Percentiles rank a stretch among this genome's conserved stretches.
These are phyloP conservation scores for Scelioninae gen. 2 DNA, from an alignment of 2,888 invertebrate genomes.

Conservation along the genomic window DNA sequence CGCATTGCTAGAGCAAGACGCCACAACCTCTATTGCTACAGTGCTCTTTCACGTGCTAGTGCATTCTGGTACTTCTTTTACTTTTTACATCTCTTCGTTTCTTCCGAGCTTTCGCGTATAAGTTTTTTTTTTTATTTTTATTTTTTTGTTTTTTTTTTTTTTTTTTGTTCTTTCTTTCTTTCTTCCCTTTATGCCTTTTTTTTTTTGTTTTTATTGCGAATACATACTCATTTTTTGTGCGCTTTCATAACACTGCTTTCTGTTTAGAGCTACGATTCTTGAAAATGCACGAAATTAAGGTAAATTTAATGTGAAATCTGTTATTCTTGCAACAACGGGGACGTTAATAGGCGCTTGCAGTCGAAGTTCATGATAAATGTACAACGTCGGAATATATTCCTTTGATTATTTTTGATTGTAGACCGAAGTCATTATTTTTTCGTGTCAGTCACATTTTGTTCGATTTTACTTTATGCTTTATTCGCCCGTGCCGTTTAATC, in stretches of 20 bases:
- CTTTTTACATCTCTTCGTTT: no score
- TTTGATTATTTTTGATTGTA: constrained; percentile 27
- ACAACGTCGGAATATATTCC: constrained; percentile 22
- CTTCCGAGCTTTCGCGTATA: constrained; percentile 56
- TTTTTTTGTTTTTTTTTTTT: constrained; percentile 22
- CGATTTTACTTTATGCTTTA: constrained; percentile 2
- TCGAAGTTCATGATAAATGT: constrained; percentile 40
- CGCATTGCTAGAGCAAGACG: no score
- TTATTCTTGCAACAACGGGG: constrained; percentile 30
- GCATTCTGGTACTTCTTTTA: no score
- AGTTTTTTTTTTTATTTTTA: constrained; percentile 50
- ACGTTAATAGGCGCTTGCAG: constrained; percentile 34
- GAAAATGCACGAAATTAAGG: constrained; percentile 46
- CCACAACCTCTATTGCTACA: no score
- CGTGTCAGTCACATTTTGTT: background rate
- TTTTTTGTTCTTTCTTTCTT: constrained; percentile 17
- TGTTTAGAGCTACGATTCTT: constrained; percentile 34
- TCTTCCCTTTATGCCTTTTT: constrained; percentile 16
- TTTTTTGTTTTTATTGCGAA: constrained; percentile 22
- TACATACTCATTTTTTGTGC: constrained; percentile 36
- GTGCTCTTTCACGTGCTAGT: no score
- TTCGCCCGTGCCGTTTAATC: no score
- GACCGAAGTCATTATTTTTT: constrained; percentile 16
- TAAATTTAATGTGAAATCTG: constrained; percentile 45
- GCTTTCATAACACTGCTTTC: constrained; percentile 19